phyloP scores from a whole-genome alignment of 2,113 vertebrate genomes.

The Anoura caudifer region DNA sequence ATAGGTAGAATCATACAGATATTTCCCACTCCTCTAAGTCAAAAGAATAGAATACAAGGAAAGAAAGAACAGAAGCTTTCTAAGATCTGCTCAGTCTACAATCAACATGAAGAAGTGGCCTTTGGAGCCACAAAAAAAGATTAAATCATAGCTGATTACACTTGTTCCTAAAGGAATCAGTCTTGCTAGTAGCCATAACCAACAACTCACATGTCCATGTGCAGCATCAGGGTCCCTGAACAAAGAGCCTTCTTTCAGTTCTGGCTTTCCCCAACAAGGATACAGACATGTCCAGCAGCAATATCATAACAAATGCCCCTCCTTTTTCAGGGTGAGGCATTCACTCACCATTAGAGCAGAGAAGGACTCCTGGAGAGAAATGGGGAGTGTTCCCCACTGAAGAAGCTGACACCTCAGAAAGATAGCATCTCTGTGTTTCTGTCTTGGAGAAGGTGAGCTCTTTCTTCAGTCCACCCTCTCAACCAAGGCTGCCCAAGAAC shows the following conservation, averaged over 20 bases:
- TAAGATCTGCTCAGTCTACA: neutral
- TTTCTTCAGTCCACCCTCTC: neutral
- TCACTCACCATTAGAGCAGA: neutral
- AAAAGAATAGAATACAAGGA: slow-evolving; percentile 20
- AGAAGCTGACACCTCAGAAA: neutral
- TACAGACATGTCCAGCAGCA: neutral
- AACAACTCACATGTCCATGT: neutral
- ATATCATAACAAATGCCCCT: neutral
- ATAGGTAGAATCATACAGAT: neutral
- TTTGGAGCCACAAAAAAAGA: slow-evolving; percentile 16
- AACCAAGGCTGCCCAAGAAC: neutral
- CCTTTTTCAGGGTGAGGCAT: neutral
- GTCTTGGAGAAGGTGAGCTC: neutral
- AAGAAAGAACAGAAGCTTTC: slow-evolving; percentile 15
- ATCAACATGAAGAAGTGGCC: neutral
- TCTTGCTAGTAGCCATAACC: slow-evolving; percentile 16
- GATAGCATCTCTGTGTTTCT: slow-evolving; percentile 3
- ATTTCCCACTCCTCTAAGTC: slow-evolving; percentile 20
- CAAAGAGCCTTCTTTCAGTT: neutral
- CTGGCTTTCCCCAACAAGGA: neutral
- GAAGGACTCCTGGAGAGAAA: neutral
- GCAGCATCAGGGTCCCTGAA: neutral
- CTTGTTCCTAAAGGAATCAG: neutral
- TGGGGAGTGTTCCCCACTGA: neutral
- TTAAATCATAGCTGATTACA: slow-evolving; percentile 1